Percentiles rank a stretch among this genome's conserved stretches.
phyloP scores from a whole-genome alignment of 2,113 vertebrate genomes.

The Neogale vison region DNA sequence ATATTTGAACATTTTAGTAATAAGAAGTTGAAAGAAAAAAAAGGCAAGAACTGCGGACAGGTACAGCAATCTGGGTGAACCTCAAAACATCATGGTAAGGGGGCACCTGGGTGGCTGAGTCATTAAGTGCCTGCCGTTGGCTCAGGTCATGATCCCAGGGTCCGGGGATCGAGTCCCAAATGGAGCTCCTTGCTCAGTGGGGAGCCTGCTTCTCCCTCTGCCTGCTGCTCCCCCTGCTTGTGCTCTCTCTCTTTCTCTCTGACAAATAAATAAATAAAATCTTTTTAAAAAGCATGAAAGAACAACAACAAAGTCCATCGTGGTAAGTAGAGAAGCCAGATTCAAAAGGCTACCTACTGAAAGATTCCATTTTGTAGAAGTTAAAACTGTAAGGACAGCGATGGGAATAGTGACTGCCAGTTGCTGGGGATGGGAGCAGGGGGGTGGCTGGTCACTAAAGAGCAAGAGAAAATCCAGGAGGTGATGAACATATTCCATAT shows the following conservation, averaged over 20 bases:
- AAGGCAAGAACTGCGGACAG: neutral
- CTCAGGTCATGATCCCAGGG: too few species aligned
- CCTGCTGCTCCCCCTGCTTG: too few species aligned
- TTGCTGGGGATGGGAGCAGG: neutral
- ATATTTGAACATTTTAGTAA: neutral
- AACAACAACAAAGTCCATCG: too few species aligned
- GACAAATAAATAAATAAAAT: too few species aligned
- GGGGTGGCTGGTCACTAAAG: neutral
- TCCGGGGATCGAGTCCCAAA: too few species aligned
- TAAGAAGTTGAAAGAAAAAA: conserved; percentile 26
- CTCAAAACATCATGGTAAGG: neutral
- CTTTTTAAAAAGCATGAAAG: too few species aligned
- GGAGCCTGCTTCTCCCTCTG: too few species aligned
- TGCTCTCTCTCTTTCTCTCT: too few species aligned
- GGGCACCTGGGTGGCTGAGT: too few species aligned
- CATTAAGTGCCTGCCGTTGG: too few species aligned
- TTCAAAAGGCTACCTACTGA: neutral
- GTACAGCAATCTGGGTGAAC: neutral
- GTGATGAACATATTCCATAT: neutral
- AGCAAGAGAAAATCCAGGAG: neutral
- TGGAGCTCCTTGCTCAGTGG: too few species aligned
- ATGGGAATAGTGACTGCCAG: neutral
- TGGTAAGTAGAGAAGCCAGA: neutral
- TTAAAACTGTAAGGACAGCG: neutral
- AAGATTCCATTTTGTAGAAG: neutral